Percentiles rank a stretch among this genome's conserved stretches.
Evolutionary conservation across 2,113 vertebrate species (phyloP).

Genomic region (Charadrius vociferus): DNA sequence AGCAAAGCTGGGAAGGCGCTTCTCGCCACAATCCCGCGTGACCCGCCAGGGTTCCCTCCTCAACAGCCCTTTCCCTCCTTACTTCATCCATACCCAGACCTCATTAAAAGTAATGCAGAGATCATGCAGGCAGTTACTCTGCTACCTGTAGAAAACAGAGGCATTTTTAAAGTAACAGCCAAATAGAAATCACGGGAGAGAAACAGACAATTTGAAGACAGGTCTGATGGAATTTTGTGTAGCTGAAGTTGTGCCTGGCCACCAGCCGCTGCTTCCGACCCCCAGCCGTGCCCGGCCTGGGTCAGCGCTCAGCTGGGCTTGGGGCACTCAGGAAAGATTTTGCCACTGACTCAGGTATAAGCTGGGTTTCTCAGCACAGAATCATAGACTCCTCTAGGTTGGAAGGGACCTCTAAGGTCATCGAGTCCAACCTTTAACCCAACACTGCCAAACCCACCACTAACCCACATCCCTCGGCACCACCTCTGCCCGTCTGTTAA

Average conservation of each 20-base stretch:
- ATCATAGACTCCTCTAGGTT: too few relatives aligned
- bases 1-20: neutral
- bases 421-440: too few relatives aligned
- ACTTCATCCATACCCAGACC: accelerated
- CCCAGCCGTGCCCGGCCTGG: neutral
- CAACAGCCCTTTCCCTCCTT: too few relatives aligned
- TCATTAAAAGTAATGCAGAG: neutral
- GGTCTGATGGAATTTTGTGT: neutral
- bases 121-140: neutral
- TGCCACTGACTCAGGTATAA: neutral
- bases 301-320: neutral
- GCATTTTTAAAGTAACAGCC: neutral
- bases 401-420: too few relatives aligned
- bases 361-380: accelerated
- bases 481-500: too few relatives aligned
- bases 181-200: neutral
- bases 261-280: accelerated
- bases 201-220: neutral
- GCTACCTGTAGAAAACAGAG: neutral
- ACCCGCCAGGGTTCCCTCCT: neutral
- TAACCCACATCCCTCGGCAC: too few relatives aligned
- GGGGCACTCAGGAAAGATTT: neutral
- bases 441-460: too few relatives aligned
- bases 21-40: neutral
- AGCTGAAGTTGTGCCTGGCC: neutral